Evolutionary conservation across 1,140 invertebrate genomes (phyloP), one percentile per base, ranked within the genome.

Genomic region (Orussus abietinus): DNA sequence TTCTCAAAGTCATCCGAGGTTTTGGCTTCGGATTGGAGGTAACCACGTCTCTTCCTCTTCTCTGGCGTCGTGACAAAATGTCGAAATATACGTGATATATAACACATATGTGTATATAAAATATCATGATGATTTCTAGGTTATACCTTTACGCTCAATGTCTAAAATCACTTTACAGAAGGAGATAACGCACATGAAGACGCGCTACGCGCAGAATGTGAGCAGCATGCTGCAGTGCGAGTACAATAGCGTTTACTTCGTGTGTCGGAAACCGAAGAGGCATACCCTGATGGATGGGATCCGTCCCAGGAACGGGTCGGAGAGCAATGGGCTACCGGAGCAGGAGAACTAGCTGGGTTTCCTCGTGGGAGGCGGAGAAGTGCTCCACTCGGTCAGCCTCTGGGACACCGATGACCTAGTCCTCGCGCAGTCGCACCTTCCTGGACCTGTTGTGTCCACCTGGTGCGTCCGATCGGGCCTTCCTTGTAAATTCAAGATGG

Each of bases 181-280:
- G 71, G 84, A 89, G 58, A 73, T 84, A 47, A 85, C 80, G 0
- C 80, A 84, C 20, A 73, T 93, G 0, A 83, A 82, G 51, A 90
- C 91, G 5, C 84, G 86, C 47, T 98, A 98, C 63, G 88, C 90
- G 13, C 91, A 95, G 67, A 97, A 96, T 67, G 81, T 85, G 0
- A 78, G 82, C 26, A 95, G 92, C n/a, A 97, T 98, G 94, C 75
- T 96, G 51, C 83, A 87, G 41, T 90, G 92, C 57, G 81, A 88
- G 53, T 96, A 96, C 58, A 80, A 86, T 55, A 93, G 90, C 49
- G 87, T 93, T 2, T 95, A 90, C 69, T 91, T 96, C 60, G 85
- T 92, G 3, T 91, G 88, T 57, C 75, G 80, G 47, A 94, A 94
- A 65, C 84, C 85, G 33, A 51, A 53, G 25, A 58, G 45, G 38